These are phyloP conservation scores for Drosophila nannoptera DNA, from an alignment of 1,140 invertebrate species.

Conservation along the genomic window DNA sequence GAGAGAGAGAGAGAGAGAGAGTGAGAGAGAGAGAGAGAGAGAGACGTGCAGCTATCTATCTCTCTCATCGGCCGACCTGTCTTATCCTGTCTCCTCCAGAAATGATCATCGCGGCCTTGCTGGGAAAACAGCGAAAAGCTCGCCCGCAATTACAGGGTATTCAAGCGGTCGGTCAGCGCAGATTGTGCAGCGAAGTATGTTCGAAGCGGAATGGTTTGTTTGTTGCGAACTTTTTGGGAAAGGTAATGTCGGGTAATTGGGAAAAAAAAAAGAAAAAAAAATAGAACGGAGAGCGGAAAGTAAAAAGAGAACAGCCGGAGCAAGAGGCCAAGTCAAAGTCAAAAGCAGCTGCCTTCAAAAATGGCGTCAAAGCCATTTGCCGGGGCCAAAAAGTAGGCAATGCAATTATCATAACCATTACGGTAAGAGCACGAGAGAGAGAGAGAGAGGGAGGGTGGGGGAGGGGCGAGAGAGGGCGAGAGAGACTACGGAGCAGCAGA, in stretches of 20 bases:
- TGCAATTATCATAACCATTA: slow-evolving; percentile 45
- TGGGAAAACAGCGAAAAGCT: too few species aligned
- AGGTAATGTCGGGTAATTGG: slow-evolving; percentile 32
- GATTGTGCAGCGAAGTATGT: too few species aligned
- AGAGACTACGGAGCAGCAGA: not conserved
- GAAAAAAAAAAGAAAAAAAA: slow-evolving; percentile 13
- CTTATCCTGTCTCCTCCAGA: too few species aligned
- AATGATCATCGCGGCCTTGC: too few species aligned
- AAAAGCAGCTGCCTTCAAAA: slow-evolving; percentile 16
- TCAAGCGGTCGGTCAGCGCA: not conserved
- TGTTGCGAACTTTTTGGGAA: not conserved
- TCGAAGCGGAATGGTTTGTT: not conserved
- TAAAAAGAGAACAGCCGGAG: too few species aligned
- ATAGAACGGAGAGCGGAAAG: not conserved
- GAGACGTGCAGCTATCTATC: too few species aligned
- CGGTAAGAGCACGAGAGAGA: not conserved
- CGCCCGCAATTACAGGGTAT: slow-evolving; percentile 1
- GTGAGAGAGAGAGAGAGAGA: not conserved
- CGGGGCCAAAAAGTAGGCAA: slow-evolving; percentile 33
- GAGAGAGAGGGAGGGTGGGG: not conserved
- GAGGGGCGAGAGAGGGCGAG: too few species aligned
- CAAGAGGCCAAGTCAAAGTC: slow-evolving; percentile 6
- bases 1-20: not conserved
- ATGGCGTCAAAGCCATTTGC: slow-evolving; percentile 22
- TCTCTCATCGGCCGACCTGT: too few species aligned